These are phyloP conservation scores for Polypterus bichir DNA, from an alignment of 2,113 vertebrate genomes.

Conservation along the genomic window DNA sequence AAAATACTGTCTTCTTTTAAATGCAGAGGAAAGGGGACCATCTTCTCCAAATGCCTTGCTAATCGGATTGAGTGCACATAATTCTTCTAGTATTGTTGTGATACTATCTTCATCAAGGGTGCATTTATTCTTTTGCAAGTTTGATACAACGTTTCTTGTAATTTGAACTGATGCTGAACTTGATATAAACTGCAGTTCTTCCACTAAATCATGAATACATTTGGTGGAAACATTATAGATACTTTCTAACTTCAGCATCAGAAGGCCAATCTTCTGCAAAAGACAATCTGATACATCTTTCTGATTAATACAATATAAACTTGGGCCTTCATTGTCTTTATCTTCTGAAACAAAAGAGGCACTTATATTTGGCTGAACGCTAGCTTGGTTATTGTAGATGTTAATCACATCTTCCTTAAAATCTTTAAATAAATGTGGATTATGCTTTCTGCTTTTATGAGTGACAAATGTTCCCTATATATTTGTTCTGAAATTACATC, in stretches of 20 bases:
- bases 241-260: slow-evolving; percentile 21
- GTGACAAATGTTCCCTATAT: slow-evolving; percentile 18
- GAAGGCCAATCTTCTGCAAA: slow-evolving; percentile 13
- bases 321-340: slow-evolving; percentile 13
- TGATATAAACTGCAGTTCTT: slow-evolving; percentile 21
- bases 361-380: slow-evolving; percentile 7
- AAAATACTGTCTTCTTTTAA: slow-evolving; percentile 7
- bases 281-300: slow-evolving; percentile 12
- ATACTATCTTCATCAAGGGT: no score
- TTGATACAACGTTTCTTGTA: slow-evolving; percentile 6
- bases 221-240: slow-evolving; percentile 14
- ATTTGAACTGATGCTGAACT: slow-evolving; percentile 5
- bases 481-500: slow-evolving; percentile 9
- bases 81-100: neutral
- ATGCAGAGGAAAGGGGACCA: slow-evolving; percentile 11
- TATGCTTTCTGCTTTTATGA: slow-evolving; percentile 23
- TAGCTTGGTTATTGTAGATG: slow-evolving; percentile 12
- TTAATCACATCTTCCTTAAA: slow-evolving; percentile 15
- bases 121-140: no score
- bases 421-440: slow-evolving; percentile 12
- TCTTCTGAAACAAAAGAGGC: neutral
- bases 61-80: no score
- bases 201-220: slow-evolving; percentile 19
- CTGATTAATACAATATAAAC: slow-evolving; percentile 11
- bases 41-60: no score